Percentiles rank a stretch among this genome's conserved stretches.
phyloP scores from a whole-genome alignment of 2,888 invertebrate species.

The Melanotus villosus region DNA sequence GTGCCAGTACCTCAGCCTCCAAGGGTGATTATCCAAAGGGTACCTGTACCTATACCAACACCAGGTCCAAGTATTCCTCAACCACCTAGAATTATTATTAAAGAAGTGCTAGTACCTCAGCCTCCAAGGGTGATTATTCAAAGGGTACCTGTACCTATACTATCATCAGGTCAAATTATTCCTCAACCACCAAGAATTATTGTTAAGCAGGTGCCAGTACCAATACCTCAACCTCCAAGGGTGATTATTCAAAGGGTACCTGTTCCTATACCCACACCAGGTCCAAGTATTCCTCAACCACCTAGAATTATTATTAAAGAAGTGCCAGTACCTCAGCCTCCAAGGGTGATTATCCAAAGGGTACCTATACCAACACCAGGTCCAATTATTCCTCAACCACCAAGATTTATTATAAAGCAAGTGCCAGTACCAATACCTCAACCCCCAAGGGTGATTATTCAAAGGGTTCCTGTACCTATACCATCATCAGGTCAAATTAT shows the following conservation, averaged over 20 bases:
- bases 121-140: neutral
- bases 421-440: slow-evolving; percentile 8
- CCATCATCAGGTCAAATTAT: slow-evolving; percentile 17
- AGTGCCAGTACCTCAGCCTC: neutral
- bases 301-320: neutral
- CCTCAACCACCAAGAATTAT: neutral
- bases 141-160: neutral
- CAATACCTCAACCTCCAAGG: neutral
- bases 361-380: slow-evolving; percentile 15
- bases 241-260: slow-evolving; percentile 9
- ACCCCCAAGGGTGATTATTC: slow-evolving; percentile 4
- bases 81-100: slow-evolving; percentile 3
- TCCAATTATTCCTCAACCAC: slow-evolving; percentile 20
- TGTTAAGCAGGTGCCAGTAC: slow-evolving; percentile 26
- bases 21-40: slow-evolving; percentile 1
- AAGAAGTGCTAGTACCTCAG: neutral
- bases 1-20: slow-evolving; percentile 19
- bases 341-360: neutral
- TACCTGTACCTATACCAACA: slow-evolving; percentile 8
- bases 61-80: neutral
- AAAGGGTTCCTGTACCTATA: slow-evolving; percentile 2
- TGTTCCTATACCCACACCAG: too few species aligned
- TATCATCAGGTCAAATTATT: slow-evolving; percentile 11
- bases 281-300: neutral
- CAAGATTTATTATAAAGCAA: slow-evolving; percentile 15